phyloP scores from a whole-genome alignment of 2,113 vertebrate genomes.

The Pseudorhombus dupliciocellatus region DNA sequence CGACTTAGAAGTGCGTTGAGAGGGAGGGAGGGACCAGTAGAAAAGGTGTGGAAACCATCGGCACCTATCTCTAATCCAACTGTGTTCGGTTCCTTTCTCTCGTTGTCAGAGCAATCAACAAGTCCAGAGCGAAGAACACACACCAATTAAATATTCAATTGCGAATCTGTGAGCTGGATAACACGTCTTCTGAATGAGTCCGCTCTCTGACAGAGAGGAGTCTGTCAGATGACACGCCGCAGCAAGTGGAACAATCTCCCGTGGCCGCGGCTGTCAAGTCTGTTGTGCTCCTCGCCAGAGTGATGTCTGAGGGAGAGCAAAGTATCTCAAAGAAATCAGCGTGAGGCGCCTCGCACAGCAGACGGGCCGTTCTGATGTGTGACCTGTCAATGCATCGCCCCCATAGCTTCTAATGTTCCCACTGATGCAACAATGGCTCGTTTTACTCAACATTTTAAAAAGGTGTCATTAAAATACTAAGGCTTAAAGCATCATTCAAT shows the following conservation, averaged over 20 bases:
- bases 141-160: conserved; percentile 29
- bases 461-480: neutral
- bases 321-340: conserved; percentile 35
- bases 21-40: conserved; percentile 49
- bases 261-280: conserved; percentile 45
- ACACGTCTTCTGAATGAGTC: conserved; percentile 26
- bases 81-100: conserved; percentile 26
- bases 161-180: conserved; percentile 19
- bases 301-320: conserved; percentile 34
- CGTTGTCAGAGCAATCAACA: conserved; percentile 50
- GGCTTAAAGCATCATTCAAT: conserved; percentile 36
- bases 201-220: conserved; percentile 8
- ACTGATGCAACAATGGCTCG: neutral
- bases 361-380: conserved; percentile 44
- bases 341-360: conserved; percentile 34
- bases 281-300: conserved; percentile 8
- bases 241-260: conserved; percentile 35
- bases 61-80: conserved; percentile 46
- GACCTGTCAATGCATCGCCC: conserved; percentile 22
- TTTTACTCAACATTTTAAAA: neutral
- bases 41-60: conserved; percentile 64
- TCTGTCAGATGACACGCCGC: conserved; percentile 29
- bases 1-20: conserved; percentile 57
- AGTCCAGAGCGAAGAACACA: conserved; percentile 22
- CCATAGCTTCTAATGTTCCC: conserved; percentile 1